Evolutionary conservation across 2,797 vertebrate species (phyloP).

Genomic region (Chaetodon trifasciatus): DNA sequence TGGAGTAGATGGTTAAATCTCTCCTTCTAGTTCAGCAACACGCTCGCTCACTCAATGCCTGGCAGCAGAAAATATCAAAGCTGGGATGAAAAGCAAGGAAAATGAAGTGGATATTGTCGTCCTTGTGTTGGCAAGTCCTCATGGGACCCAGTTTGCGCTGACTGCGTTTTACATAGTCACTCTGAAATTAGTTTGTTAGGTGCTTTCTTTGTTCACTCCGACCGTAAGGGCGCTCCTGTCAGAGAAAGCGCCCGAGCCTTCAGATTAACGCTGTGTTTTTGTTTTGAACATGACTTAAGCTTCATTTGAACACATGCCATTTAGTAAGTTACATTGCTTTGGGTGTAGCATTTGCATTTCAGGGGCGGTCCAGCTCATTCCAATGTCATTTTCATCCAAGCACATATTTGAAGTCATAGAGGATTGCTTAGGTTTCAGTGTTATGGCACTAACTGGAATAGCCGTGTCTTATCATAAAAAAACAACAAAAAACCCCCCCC

Average conservation of each 20-base stretch:
- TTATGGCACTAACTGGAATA: constrained; percentile 6
- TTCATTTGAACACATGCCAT: constrained; percentile 31
- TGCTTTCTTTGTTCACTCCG: neutral
- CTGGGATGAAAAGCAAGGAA: neutral
- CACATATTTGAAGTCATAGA: constrained; percentile 2
- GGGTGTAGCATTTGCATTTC: constrained; percentile 30
- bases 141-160: constrained; percentile 22
- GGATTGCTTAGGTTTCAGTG: neutral
- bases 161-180: constrained; percentile 24
- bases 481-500: too few species aligned
- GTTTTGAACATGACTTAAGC: constrained; percentile 4
- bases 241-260: constrained; percentile 21
- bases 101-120: neutral
- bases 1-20: constrained; percentile 29
- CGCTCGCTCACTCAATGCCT: constrained; percentile 34
- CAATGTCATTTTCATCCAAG: constrained; percentile 26
- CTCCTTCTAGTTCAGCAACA: constrained; percentile 2
- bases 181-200: neutral
- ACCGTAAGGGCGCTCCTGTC: constrained; percentile 9
- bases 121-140: constrained; percentile 7
- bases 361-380: constrained; percentile 27
- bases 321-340: constrained; percentile 14
- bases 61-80: constrained; percentile 20
- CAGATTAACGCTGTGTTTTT: constrained; percentile 7
- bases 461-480: neutral